These are phyloP conservation scores for Stenchaetothrips biformis DNA, from an alignment of 2,888 invertebrate species.

Conservation along the genomic window DNA sequence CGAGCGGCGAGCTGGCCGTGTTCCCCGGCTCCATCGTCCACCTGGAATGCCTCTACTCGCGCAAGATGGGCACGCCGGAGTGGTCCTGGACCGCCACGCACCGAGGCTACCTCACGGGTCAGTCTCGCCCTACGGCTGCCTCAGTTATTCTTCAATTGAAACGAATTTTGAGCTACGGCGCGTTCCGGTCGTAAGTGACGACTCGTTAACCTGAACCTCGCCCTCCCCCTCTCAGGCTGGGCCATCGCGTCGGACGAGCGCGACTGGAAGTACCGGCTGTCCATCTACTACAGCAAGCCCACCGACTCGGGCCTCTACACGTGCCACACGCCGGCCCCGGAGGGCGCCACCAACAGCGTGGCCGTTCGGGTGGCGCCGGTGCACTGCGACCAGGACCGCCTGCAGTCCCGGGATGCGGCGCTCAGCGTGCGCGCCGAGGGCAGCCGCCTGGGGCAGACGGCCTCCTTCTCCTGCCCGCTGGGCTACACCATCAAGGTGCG, in stretches of 20 bases:
- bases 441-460: slow-evolving; percentile 68
- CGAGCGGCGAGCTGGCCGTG: slow-evolving; percentile 71
- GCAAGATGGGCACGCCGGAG: slow-evolving; percentile 72
- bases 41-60: slow-evolving; percentile 74
- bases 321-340: slow-evolving; percentile 75
- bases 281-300: slow-evolving; percentile 74
- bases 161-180: too few species aligned
- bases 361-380: slow-evolving; percentile 58
- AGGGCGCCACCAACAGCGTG: slow-evolving; percentile 72
- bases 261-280: slow-evolving; percentile 74
- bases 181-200: too few species aligned
- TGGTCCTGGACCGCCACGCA: slow-evolving; percentile 84
- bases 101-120: slow-evolving; percentile 73
- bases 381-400: slow-evolving; percentile 47
- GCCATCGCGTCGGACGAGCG: slow-evolving; percentile 67
- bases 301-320: slow-evolving; percentile 80
- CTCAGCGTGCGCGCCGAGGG: slow-evolving; percentile 71
- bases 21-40: slow-evolving; percentile 75
- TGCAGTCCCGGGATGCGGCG: slow-evolving; percentile 49
- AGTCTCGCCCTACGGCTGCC: slow-evolving; percentile 37
- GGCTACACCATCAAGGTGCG: slow-evolving; percentile 76
- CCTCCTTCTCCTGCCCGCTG: slow-evolving; percentile 71
- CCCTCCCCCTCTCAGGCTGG: slow-evolving; percentile 55
- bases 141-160: too few species aligned
- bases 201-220: too few species aligned